These are phyloP conservation scores for Anguilla japonica DNA, from an alignment of 2,113 vertebrate genomes.

Conservation along the genomic window DNA sequence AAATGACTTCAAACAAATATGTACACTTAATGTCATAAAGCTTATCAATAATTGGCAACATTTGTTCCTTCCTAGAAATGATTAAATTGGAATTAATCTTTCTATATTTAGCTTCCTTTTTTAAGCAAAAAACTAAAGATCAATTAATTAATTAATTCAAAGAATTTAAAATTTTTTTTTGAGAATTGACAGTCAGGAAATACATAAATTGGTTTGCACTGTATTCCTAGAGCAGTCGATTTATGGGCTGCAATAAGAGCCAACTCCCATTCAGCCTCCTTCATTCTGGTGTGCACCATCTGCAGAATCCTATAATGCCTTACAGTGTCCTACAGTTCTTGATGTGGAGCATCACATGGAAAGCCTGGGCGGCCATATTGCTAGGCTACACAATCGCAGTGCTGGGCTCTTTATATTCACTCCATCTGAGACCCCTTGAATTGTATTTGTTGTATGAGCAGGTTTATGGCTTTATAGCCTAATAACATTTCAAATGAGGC, in stretches of 20 bases:
- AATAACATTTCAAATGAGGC: neutral
- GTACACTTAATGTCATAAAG: neutral
- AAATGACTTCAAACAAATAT: too few relatives aligned
- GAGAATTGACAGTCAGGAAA: neutral
- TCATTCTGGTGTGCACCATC: neutral
- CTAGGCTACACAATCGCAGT: neutral
- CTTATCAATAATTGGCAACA: too few relatives aligned
- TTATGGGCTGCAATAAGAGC: neutral
- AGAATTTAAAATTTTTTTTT: neutral
- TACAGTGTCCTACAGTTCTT: neutral
- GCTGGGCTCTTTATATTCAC: neutral
- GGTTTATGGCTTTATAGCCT: neutral
- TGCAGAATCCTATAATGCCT: neutral
- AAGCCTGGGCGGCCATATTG: neutral
- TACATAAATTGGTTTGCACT: neutral
- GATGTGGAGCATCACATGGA: neutral
- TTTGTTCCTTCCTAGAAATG: too few relatives aligned
- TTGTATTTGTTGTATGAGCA: conserved; percentile 1
- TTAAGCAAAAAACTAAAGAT: neutral
- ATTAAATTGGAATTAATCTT: neutral
- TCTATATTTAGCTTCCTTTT: neutral
- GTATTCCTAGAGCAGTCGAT: neutral
- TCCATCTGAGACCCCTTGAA: neutral
- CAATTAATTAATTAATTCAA: neutral
- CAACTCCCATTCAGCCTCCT: neutral